phyloP scores from a whole-genome alignment of 2,113 vertebrate genomes.

The Rhynchopsitta pachyrhyncha region DNA sequence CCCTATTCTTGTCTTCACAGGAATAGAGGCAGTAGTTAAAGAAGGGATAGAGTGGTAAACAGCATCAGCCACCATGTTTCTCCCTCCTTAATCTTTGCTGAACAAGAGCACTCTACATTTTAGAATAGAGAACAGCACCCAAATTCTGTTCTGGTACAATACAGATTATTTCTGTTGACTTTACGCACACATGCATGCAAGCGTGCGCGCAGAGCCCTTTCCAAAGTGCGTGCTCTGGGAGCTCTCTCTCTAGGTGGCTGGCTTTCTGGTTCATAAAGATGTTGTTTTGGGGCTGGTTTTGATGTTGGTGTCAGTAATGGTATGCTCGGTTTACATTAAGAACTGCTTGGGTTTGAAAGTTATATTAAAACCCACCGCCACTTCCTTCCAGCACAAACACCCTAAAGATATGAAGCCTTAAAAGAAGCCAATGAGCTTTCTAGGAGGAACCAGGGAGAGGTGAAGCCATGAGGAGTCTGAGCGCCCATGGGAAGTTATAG shows the following conservation, averaged over 20 bases:
- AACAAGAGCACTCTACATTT: background rate
- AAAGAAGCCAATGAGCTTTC: constrained; percentile 55
- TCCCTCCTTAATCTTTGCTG: background rate
- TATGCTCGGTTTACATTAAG: background rate
- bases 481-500: constrained; percentile 49
- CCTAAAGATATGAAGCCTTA: constrained; percentile 51
- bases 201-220: background rate
- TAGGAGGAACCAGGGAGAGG: constrained; percentile 48
- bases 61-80: background rate
- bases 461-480: constrained; percentile 18
- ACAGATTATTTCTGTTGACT: background rate
- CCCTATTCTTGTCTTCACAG: background rate
- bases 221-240: background rate
- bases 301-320: background rate
- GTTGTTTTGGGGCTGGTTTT: background rate
- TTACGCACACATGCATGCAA: background rate
- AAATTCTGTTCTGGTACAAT: background rate
- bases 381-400: constrained; percentile 57
- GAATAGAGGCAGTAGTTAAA: background rate
- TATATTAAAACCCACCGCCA: background rate
- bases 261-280: background rate
- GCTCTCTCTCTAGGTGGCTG: background rate
- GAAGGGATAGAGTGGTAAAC: background rate
- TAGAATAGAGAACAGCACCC: background rate
- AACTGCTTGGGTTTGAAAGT: background rate